phyloP scores from a whole-genome alignment of 1,140 invertebrate genomes.

The Macrobrachium nipponense region DNA sequence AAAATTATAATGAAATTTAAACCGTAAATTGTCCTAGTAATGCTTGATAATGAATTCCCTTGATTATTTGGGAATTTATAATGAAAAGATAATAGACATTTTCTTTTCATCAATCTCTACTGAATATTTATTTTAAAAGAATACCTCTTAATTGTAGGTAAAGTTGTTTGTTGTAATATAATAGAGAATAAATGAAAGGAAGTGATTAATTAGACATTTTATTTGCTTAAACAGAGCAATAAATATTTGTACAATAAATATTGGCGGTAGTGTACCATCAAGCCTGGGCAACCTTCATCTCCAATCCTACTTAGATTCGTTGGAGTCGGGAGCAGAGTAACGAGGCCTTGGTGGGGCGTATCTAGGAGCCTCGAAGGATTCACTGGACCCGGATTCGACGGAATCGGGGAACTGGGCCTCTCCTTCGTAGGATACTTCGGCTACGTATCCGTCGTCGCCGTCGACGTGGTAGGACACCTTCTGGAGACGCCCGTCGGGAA shows the following conservation, averaged over 20 bases:
- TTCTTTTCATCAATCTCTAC: too few species aligned
- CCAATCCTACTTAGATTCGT: background rate
- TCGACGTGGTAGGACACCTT: background rate
- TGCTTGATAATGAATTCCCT: too few species aligned
- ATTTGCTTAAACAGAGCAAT: too few species aligned
- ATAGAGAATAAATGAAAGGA: background rate
- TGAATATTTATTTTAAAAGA: too few species aligned
- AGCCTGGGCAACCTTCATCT: background rate
- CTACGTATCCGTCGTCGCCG: background rate
- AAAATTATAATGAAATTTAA: too few species aligned
- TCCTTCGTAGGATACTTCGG: background rate
- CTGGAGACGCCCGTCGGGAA: constrained; percentile 1
- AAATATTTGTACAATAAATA: too few species aligned
- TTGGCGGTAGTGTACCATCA: too few species aligned
- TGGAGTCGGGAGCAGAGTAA: background rate
- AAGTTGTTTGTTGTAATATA: too few species aligned
- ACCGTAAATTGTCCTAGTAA: too few species aligned
- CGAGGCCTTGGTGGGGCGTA: background rate
- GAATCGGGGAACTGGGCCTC: constrained; percentile 4
- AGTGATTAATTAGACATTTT: background rate
- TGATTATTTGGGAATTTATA: too few species aligned
- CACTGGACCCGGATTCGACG: background rate
- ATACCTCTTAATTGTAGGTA: too few species aligned
- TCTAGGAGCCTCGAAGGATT: background rate
- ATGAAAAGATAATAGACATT: too few species aligned